phyloP scores from a whole-genome alignment of 2,113 vertebrate species.

The Tringa solitaria region DNA sequence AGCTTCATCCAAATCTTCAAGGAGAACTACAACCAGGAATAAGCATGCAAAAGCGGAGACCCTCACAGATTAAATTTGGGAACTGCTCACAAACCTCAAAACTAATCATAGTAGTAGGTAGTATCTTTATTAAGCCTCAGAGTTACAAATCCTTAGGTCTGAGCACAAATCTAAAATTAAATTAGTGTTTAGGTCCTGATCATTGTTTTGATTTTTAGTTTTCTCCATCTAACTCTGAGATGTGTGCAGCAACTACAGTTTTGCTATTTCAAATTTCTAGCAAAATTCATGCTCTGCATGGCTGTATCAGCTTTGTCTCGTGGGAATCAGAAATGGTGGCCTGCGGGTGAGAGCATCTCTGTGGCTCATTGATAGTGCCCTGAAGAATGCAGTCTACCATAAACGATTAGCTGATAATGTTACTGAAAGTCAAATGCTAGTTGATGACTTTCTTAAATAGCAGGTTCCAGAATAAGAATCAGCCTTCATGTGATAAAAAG shows the following conservation, averaged over 20 bases:
- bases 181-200: not conserved
- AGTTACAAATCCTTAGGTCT: not conserved
- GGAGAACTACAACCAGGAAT: not conserved
- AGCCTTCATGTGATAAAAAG: not conserved
- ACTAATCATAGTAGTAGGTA: not conserved
- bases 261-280: not conserved
- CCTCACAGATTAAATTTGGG: not conserved
- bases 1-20: not conserved
- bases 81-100: not conserved
- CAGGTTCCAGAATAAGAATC: not conserved
- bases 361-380: not conserved
- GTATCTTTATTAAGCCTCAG: not conserved
- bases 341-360: not conserved
- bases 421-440: not conserved
- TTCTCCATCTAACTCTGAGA: not conserved
- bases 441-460: not conserved
- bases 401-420: not conserved
- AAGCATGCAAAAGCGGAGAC: not conserved
- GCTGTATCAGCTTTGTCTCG: not conserved
- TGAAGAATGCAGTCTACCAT: not conserved
- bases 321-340: not conserved
- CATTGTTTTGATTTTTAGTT: not conserved
- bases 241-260: not conserved
- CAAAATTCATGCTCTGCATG: not conserved
- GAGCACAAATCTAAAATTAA: not conserved